phyloP scores from a whole-genome alignment of 2,113 vertebrate species.

The Eudorcas thomsonii region DNA sequence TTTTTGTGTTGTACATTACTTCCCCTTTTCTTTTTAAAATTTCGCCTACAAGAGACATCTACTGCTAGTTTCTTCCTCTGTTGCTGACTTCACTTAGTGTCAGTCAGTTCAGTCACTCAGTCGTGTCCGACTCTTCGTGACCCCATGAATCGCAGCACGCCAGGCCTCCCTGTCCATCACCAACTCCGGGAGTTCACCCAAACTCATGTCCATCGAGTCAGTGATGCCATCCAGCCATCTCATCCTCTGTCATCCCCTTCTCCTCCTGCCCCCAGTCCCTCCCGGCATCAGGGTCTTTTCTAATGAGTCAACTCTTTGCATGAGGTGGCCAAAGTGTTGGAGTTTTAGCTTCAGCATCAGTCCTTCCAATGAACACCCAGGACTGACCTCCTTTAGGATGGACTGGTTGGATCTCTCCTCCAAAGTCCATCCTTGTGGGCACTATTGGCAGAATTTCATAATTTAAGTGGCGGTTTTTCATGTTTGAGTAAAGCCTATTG shows the following conservation, averaged over 20 bases:
- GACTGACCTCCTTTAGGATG: too few relatives aligned
- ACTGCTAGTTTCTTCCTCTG: not conserved
- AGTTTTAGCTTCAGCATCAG: too few relatives aligned
- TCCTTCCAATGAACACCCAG: too few relatives aligned
- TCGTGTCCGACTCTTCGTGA: accelerated
- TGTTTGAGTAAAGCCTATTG: not conserved
- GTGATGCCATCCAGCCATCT: too few relatives aligned
- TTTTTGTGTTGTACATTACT: not conserved
- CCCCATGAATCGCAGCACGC: too few relatives aligned
- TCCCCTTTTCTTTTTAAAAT: not conserved
- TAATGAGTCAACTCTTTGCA: too few relatives aligned
- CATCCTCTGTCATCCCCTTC: too few relatives aligned
- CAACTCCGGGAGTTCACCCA: accelerated
- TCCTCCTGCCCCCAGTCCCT: too few relatives aligned
- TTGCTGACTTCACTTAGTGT: not conserved
- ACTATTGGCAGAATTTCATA: not conserved
- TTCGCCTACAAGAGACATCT: not conserved
- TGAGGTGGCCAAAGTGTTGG: too few relatives aligned
- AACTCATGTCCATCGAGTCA: accelerated
- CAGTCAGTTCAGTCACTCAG: too few relatives aligned
- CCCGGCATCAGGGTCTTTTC: too few relatives aligned
- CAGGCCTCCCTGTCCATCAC: too few relatives aligned
- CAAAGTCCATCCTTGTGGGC: not conserved
- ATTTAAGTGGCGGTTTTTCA: not conserved
- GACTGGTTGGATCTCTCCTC: not conserved